Conservation (phyloP, 1,140 invertebrate species). For the Mylabris phalerata region DNA sequence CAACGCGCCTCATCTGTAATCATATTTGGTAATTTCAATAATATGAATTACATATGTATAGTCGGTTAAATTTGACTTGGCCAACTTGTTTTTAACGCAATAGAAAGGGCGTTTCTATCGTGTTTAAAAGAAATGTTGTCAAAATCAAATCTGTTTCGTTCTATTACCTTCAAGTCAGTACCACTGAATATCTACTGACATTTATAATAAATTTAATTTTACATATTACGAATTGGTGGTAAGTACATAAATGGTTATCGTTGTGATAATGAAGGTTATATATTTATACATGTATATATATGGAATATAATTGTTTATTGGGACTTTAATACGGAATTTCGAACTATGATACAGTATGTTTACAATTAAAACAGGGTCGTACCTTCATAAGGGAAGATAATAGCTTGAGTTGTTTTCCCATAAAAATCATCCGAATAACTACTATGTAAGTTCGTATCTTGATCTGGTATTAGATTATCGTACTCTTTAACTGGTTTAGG, state of each 20-base stretch:
- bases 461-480: conserved; percentile 39
- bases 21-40: neutral
- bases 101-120: too few relatives aligned
- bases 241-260: neutral
- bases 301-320: conserved; percentile 10
- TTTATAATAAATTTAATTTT: too few relatives aligned
- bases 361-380: conserved; percentile 26
- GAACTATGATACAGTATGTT: conserved; percentile 20
- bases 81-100: too few relatives aligned
- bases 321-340: conserved; percentile 20
- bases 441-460: conserved; percentile 44
- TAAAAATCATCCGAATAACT: conserved; percentile 64
- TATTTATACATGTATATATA: neutral
- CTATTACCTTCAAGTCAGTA: too few relatives aligned
- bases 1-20: conserved; percentile 39
- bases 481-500: conserved; percentile 65
- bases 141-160: too few relatives aligned
- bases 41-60: too few relatives aligned
- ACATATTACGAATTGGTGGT: too few relatives aligned
- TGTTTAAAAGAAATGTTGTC: too few relatives aligned
- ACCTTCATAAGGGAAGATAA: conserved; percentile 71
- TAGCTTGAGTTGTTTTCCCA: conserved; percentile 69
- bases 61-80: too few relatives aligned
- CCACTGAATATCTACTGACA: too few relatives aligned
- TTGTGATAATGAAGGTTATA: conserved; percentile 12